These are phyloP conservation scores for Ailurus styani DNA, from an alignment of 2,113 vertebrate species.

Conservation along the genomic window DNA sequence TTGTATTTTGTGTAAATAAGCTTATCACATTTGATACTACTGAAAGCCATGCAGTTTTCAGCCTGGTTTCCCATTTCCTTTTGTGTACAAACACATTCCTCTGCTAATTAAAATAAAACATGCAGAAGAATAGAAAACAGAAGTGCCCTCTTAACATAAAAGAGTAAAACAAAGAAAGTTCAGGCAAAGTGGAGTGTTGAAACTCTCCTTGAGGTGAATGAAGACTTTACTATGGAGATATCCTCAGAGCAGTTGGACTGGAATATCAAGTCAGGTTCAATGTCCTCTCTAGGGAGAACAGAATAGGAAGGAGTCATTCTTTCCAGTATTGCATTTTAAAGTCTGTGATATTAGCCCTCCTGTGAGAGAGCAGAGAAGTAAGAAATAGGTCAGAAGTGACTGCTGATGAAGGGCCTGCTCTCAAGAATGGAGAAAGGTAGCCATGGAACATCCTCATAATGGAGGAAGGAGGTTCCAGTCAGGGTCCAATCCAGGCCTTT, in stretches of 20 bases:
- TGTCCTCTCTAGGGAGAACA: slow-evolving; percentile 70
- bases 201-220: slow-evolving; percentile 37
- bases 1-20: background rate
- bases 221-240: background rate
- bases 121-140: slow-evolving; percentile 58
- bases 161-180: slow-evolving; percentile 8
- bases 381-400: background rate
- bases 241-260: slow-evolving; percentile 84
- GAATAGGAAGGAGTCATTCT: slow-evolving; percentile 64
- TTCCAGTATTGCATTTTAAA: background rate
- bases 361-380: background rate
- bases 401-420: background rate
- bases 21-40: background rate
- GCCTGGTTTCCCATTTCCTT: slow-evolving; percentile 40
- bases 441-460: background rate
- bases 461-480: background rate
- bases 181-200: background rate
- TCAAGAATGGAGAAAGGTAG: background rate
- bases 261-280: slow-evolving; percentile 77
- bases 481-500: background rate
- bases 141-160: slow-evolving; percentile 37
- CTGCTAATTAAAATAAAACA: slow-evolving; percentile 63
- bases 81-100: slow-evolving; percentile 55
- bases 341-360: background rate
- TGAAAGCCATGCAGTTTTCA: background rate